phyloP scores from a whole-genome alignment of 2,113 vertebrate species.

The Indicator indicator region DNA sequence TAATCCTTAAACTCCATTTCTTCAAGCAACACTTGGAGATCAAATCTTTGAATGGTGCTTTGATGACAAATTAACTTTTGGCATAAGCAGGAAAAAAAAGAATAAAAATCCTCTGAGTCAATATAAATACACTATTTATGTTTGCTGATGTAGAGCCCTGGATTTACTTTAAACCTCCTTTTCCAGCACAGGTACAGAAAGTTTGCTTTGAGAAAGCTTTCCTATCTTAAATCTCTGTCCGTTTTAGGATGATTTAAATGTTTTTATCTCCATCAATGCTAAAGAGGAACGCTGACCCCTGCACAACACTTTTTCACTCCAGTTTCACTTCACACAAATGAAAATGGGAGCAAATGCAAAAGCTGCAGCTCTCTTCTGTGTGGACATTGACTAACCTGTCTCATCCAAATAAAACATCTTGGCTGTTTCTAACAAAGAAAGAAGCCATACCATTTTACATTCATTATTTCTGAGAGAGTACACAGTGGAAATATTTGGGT shows the following conservation, averaged over 20 bases:
- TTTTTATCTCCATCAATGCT: not conserved
- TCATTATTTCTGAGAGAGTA: conserved; percentile 15
- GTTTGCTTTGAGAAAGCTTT: not conserved
- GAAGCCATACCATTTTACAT: not conserved
- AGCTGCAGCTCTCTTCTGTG: not conserved
- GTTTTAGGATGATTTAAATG: not conserved
- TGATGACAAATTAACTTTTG: conserved; percentile 24
- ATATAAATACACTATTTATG: not conserved
- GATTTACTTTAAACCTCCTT: not conserved
- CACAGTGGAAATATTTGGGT: not conserved
- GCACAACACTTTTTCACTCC: not conserved
- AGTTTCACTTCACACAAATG: not conserved
- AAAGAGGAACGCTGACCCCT: not conserved
- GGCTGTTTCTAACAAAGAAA: not conserved
- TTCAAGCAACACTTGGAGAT: not conserved
- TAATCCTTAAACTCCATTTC: not conserved
- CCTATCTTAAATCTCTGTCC: not conserved
- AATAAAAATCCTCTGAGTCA: not conserved
- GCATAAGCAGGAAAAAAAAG: not conserved
- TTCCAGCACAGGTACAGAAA: not conserved
- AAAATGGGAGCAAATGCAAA: not conserved
- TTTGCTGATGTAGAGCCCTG: not conserved
- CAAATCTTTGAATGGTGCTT: not conserved
- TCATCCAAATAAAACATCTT: not conserved
- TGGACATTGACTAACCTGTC: not conserved